Evolutionary conservation across 2,113 vertebrate species (phyloP), one percentile per base, ranked within the genome.

Genomic region (Pipra filicauda): DNA sequence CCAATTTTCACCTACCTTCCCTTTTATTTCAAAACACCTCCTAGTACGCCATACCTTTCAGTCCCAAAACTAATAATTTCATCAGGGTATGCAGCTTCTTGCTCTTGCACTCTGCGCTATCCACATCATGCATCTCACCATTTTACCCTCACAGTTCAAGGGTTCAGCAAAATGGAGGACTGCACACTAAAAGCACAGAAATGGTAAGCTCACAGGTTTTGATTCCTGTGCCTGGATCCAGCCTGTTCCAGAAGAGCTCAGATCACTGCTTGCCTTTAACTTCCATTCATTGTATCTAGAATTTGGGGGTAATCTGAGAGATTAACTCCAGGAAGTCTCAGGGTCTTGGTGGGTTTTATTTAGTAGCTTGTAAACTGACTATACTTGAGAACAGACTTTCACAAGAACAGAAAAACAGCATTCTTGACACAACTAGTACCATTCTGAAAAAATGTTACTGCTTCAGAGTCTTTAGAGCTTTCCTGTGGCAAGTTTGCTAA

Each of bases 281-380:
- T 69, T 72, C 13, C 0, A 0, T 37, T n/a, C 33, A 23, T 21
- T 12, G 7, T 23, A 79, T 3, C 19, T 64, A 80, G 33, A 91
- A 58, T 71, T 14, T 59, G 1, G 1, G 11, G 39, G 9, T 11
- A 65, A 77, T 61, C 23, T 18, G 11, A 83, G 35, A 67, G 12
- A 31, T 43, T 8, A 79, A 69, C 21, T 75, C 43, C 5, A 31
- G 46, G 17, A 65, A 69, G 24, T 70, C 66, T 70, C 51, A 14
- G 5, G 8, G 22, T 67, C 31, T 49, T 46, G 5, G 3, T 51
- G 43, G 18, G 6, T 31, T 85, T 83, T 78, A 33, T 67, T 64
- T 28, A 46, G 9, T 15, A 43, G 52, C 16, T 51, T 75, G 20
- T 67, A 35, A 81, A 74, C 15, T 16, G 49, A 44, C n/a, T 49